phyloP scores from a whole-genome alignment of 2,888 invertebrate species.

The Miltochrista miniata region DNA sequence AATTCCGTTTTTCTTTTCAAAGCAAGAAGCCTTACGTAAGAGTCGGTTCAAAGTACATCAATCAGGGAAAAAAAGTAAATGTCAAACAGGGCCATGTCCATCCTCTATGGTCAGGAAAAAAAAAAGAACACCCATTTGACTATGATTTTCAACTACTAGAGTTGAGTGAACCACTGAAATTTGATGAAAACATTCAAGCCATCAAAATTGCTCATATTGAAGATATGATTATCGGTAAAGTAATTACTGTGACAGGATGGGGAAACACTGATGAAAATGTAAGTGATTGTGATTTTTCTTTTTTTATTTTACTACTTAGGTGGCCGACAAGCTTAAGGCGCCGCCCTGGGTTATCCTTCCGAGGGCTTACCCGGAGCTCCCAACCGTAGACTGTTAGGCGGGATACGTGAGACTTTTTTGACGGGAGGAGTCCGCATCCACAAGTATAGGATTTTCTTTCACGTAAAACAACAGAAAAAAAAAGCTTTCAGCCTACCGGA shows the following conservation, averaged over 20 bases:
- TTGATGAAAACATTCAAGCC: conserved; percentile 61
- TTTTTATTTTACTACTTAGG: too few species aligned
- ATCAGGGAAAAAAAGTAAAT: conserved; percentile 52
- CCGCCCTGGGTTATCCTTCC: too few species aligned
- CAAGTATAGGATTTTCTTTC: too few species aligned
- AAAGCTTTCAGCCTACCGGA: too few species aligned
- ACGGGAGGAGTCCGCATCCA: too few species aligned
- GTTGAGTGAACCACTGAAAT: conserved; percentile 53
- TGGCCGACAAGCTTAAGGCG: too few species aligned
- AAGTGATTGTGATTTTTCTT: conserved; percentile 39
- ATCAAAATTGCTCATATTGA: conserved; percentile 69
- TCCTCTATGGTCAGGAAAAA: conserved; percentile 57
- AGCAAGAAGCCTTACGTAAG: conserved; percentile 69
- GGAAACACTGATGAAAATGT: conserved; percentile 75
- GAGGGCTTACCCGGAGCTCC: too few species aligned
- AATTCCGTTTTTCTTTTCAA: conserved; percentile 20
- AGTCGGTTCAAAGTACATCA: conserved; percentile 69
- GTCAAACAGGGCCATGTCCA: conserved; percentile 57
- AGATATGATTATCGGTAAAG: conserved; percentile 72
- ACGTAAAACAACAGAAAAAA: too few species aligned
- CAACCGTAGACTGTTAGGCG: too few species aligned
- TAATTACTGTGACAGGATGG: conserved; percentile 75
- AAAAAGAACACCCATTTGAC: conserved; percentile 72
- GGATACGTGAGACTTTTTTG: too few species aligned
- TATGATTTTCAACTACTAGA: conserved; percentile 72